Evolutionary conservation across 2,797 vertebrate genomes (phyloP).

Genomic region (Mormyrus hasselquistii): DNA sequence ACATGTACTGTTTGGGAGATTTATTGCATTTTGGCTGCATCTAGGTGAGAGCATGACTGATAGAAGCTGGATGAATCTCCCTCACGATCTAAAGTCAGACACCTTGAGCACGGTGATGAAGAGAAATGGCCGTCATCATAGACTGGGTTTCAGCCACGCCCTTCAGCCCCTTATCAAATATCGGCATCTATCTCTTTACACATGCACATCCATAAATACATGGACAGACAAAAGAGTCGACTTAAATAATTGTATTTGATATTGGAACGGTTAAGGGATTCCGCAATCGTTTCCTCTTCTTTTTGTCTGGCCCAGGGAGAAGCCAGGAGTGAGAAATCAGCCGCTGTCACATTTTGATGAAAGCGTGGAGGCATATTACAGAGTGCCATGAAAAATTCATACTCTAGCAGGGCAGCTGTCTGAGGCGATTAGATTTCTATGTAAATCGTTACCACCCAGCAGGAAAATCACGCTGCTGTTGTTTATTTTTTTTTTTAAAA

Average conservation of each 20-base stretch:
- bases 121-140: background rate
- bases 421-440: conserved; percentile 25
- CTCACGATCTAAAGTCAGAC: background rate
- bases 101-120: background rate
- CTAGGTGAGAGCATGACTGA: background rate
- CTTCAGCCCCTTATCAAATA: background rate
- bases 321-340: background rate
- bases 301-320: conserved; percentile 14
- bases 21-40: background rate
- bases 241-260: conserved; percentile 7
- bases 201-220: background rate
- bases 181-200: background rate
- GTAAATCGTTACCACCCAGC: conserved; percentile 21
- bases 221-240: background rate
- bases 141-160: background rate
- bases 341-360: conserved; percentile 23
- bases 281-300: background rate
- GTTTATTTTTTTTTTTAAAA: conserved; percentile 8
- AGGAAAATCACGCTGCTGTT: conserved; percentile 16
- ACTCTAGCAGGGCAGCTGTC: conserved; percentile 6
- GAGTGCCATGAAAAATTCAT: conserved; percentile 25
- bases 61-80: background rate
- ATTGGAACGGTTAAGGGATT: background rate
- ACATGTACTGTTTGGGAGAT: background rate
- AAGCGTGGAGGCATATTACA: conserved; percentile 20